A percentile compares a stretch with the other conserved stretches of the same genome.
Conservation (phyloP, 2,113 vertebrate genomes). For the Columba janthina region DNA sequence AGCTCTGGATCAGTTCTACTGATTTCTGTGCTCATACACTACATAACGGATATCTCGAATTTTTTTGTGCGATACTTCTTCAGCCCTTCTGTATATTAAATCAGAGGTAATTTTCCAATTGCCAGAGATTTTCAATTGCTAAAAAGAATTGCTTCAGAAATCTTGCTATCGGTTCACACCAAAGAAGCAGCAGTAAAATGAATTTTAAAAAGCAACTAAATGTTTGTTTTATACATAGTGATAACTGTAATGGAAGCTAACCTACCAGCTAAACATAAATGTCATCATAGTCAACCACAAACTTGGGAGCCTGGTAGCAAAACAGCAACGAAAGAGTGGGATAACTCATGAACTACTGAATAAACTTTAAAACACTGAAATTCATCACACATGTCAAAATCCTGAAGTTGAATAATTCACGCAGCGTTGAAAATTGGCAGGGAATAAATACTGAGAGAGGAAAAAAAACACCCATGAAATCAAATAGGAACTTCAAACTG, state of each 20-base stretch:
- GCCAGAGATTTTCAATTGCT: not conserved
- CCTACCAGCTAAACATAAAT: not conserved
- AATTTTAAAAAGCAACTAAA: not conserved
- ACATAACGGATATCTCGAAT: not conserved
- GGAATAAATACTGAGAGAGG: slow-evolving; percentile 43
- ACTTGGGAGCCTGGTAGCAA: not conserved
- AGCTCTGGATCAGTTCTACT: not conserved
- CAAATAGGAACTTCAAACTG: slow-evolving; percentile 35
- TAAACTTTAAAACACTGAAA: not conserved
- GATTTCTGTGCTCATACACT: not conserved
- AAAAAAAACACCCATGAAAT: not conserved
- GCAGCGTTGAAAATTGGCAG: slow-evolving; percentile 11
- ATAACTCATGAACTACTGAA: slow-evolving; percentile 10
- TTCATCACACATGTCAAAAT: not conserved
- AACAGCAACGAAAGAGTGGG: not conserved
- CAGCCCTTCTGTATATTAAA: not conserved
- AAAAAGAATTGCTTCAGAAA: not conserved
- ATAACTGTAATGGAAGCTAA: not conserved
- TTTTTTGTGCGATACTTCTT: not conserved
- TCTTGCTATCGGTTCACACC: not conserved
- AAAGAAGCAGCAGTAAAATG: not conserved
- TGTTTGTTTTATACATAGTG: not conserved
- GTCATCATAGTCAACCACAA: not conserved
- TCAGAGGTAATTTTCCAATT: not conserved
- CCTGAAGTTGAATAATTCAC: slow-evolving; percentile 26